Evolutionary conservation across 2,888 invertebrate genomes (phyloP), one percentile per base, ranked within the genome.

Genomic region (Uloborus plumipes): DNA sequence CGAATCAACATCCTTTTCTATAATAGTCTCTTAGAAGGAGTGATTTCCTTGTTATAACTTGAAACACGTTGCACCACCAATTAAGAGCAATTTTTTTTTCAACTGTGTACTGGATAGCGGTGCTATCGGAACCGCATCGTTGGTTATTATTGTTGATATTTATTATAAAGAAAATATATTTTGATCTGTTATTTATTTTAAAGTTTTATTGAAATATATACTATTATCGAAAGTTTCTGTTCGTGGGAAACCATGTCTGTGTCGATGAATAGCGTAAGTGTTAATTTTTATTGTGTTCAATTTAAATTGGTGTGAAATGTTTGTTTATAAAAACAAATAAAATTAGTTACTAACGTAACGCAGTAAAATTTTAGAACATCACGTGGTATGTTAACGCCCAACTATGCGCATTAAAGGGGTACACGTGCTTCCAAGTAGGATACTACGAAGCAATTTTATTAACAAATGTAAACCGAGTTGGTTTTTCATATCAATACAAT

Each of bases 331-430:
- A 39, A 39, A 39, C 39, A 39, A 39, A 31, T 26, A 62, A 62
- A 31, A 26, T 26, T 31, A 62, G 26, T 62, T 1, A 62, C 31
- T 62, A 55, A 47, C 20, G 49, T 51, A 47, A 50, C 49, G 14
- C 47, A 31, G 39, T 72, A 20, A 49, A 51, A 26, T 71, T n/a
- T 6, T 47, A 18, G 14, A 39, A 39, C 16, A 77, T 77, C 77
- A 77, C 77, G 77, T 77, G 80, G 80, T 73, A 58, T 74, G 80
- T 81, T 81, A 31, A 81, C 80, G 80, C 80, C 80, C 80, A 69
- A n/a, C 62, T 62, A 62, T 69, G 26, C 53, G 74, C 59, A 71
- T 71, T 71, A 71, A 71, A 49, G 65, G 18, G 47, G n/a, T 61
- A 61, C 71, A 71, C 71, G 71, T 71, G 71, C 39, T 71, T 49